Base-by-base conservation (phyloP, 1,140 invertebrate species). In the Drosophila oshimai region DNA sequence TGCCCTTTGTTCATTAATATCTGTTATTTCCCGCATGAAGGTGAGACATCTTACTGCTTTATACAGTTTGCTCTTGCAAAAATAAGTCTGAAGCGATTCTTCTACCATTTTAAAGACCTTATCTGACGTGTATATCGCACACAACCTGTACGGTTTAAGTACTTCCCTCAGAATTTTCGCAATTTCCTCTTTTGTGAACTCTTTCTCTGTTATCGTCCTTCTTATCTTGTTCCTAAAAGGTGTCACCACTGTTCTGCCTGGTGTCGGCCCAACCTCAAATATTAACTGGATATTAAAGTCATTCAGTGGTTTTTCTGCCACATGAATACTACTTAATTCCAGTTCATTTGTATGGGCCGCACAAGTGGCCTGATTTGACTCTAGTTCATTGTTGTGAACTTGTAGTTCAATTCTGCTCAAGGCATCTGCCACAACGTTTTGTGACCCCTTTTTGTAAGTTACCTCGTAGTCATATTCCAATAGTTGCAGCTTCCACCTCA, bases 281-380 rank as follows among this genome's bases (percentile, higher is more conserved):
- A 62, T 62, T 4, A 62, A 17, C 33, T 51, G 47, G 12, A 62
- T 29, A 33, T 44, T 54, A 28, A 46, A 64, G 4, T 54, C 50
- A 44, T 47, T 54, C 13, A 47, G 6, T 24, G 41, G 50, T 37
- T 46, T 51, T 31, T 54, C 33, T 24, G 49, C 44, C 17, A 33
- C 29, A 10, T 20, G 7, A 12, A 55, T 44, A 4, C 6, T 22
- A 10, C 39, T 18, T 26, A n/a, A n/a, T n/a, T n/a, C n/a, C n/a
- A n/a, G n/a, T n/a, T n/a, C n/a, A n/a, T n/a, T 13, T 6, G 9
- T 22, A 4, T 37, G 49, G 28, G 29, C 24, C 0, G 10, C 26
- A 24, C 10, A 13, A 7, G 33, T 37, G 1, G 10, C 33, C 20
- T 26, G 10, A 9, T 15, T 17, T 24, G 28, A 34, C 6, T 36